These are phyloP conservation scores for Macaria liturata DNA, from an alignment of 2,888 invertebrate genomes.

Conservation along the genomic window DNA sequence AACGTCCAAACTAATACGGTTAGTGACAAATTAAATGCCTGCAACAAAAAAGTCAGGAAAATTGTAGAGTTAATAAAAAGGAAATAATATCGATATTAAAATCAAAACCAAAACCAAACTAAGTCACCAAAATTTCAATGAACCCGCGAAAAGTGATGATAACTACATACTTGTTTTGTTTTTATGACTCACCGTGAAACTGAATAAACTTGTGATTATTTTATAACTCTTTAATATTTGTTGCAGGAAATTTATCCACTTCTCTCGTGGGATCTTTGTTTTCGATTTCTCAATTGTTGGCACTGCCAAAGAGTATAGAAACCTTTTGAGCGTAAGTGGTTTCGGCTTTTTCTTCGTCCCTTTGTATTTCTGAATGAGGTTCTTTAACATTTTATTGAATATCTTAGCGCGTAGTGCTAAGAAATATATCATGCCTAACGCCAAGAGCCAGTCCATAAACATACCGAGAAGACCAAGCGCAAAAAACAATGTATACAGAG, in stretches of 20 bases:
- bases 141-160: neutral
- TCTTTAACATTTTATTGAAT: conserved; percentile 38
- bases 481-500: conserved; percentile 28
- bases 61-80: too few relatives aligned
- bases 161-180: too few relatives aligned
- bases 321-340: conserved; percentile 9
- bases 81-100: too few relatives aligned
- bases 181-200: conserved; percentile 40
- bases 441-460: conserved; percentile 41
- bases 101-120: too few relatives aligned
- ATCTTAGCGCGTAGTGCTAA: conserved; percentile 36
- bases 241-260: conserved; percentile 37
- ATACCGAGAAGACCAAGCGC: conserved; percentile 20
- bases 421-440: conserved; percentile 37
- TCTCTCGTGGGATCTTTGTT: conserved; percentile 15
- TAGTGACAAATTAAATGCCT: conserved; percentile 43
- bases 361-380: conserved; percentile 11
- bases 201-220: conserved; percentile 37
- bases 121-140: neutral
- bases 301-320: conserved; percentile 8
- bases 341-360: conserved; percentile 7
- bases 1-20: conserved; percentile 44
- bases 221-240: conserved; percentile 41
- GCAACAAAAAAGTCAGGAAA: too few relatives aligned
- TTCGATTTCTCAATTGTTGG: conserved; percentile 15